Conservation (phyloP, 2,797 vertebrate species). For the Macroramphosus scolopax region DNA sequence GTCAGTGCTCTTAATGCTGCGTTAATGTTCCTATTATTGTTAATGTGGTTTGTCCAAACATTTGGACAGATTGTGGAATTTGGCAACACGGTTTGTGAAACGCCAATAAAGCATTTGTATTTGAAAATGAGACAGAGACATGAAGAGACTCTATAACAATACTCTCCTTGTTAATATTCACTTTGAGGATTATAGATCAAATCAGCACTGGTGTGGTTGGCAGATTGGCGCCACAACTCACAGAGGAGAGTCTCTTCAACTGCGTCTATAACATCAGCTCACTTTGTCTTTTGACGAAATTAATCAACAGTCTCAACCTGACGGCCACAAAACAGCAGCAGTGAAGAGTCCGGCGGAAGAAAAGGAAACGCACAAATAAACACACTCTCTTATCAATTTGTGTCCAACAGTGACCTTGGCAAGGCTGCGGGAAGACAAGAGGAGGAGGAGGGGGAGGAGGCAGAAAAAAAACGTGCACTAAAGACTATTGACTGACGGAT, state of each 20-base stretch:
- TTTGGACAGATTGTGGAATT: neutral
- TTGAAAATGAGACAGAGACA: slow-evolving; percentile 12
- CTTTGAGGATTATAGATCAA: slow-evolving; percentile 31
- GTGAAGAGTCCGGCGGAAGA: no score
- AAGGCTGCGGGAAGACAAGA: slow-evolving; percentile 32
- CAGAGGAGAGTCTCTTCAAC: slow-evolving; percentile 27
- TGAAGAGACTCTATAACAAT: slow-evolving; percentile 30
- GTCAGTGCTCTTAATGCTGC: no score
- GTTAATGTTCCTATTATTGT: no score
- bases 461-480: slow-evolving; percentile 57
- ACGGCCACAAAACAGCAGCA: neutral
- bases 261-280: no score
- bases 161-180: slow-evolving; percentile 26
- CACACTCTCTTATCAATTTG: slow-evolving; percentile 43
- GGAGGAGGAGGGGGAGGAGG: slow-evolving; percentile 31
- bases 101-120: neutral
- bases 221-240: slow-evolving; percentile 29
- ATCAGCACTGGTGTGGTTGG: slow-evolving; percentile 44
- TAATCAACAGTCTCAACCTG: slow-evolving; percentile 34
- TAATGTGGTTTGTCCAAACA: neutral
- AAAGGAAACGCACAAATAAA: slow-evolving; percentile 19
- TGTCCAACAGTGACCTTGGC: slow-evolving; percentile 43
- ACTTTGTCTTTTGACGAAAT: slow-evolving; percentile 26
- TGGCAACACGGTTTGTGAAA: no score
- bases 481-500: slow-evolving; percentile 70